These are phyloP conservation scores for Morone saxatilis DNA, from an alignment of 2,113 vertebrate species.

Conservation along the genomic window DNA sequence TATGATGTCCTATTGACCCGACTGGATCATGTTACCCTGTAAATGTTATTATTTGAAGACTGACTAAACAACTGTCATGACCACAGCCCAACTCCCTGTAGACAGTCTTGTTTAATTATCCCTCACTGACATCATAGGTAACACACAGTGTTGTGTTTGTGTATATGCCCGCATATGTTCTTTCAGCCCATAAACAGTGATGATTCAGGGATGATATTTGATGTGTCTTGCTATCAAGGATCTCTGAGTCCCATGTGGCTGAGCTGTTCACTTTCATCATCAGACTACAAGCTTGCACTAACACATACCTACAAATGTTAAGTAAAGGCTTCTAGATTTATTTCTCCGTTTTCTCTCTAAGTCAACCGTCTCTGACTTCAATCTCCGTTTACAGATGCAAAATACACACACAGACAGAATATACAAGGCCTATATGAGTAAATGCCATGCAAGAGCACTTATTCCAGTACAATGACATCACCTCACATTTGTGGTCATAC, in stretches of 20 bases:
- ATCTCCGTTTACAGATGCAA: background rate
- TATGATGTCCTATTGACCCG: slow-evolving; percentile 6
- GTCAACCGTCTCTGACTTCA: background rate
- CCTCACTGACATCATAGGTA: background rate
- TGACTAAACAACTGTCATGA: background rate
- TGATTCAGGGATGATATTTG: slow-evolving; percentile 25
- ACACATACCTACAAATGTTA: background rate
- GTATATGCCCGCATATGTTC: background rate
- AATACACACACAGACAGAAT: background rate
- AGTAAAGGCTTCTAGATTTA: slow-evolving; percentile 13
- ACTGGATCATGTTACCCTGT: slow-evolving; percentile 3
- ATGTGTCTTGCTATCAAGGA: slow-evolving; percentile 9
- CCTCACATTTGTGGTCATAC: background rate
- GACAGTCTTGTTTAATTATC: background rate
- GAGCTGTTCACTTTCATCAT: background rate
- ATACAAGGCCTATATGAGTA: background rate
- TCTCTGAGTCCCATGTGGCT: background rate
- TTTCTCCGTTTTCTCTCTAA: background rate
- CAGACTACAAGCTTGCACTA: background rate
- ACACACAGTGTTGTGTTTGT: slow-evolving; percentile 7
- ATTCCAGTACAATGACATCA: background rate
- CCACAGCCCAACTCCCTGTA: background rate
- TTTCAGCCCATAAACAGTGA: background rate
- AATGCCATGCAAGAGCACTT: background rate
- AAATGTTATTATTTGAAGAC: slow-evolving; percentile 23